phyloP scores from a whole-genome alignment of 2,113 vertebrate genomes.

The Naja naja region DNA sequence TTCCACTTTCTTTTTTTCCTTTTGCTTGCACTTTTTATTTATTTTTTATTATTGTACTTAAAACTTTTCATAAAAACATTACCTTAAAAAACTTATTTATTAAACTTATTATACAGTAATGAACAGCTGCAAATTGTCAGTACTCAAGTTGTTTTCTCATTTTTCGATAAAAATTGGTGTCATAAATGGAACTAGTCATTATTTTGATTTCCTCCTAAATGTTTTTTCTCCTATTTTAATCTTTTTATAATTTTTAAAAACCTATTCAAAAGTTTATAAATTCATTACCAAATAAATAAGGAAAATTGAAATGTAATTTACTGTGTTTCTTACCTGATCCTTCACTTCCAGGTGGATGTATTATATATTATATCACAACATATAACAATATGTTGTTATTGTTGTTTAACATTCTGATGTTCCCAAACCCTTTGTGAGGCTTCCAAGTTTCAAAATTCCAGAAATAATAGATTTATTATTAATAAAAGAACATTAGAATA shows the following conservation, averaged over 20 bases:
- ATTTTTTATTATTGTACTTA: background rate
- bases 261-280: background rate
- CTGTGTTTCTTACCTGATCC: background rate
- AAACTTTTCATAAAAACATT: background rate
- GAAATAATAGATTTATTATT: constrained; percentile 50
- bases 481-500: constrained; percentile 17
- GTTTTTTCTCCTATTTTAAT: background rate
- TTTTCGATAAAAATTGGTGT: background rate
- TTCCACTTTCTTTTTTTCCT: too few species aligned
- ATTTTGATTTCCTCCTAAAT: background rate
- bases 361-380: background rate
- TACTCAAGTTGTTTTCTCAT: background rate
- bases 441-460: constrained; percentile 16
- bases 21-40: background rate
- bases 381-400: background rate
- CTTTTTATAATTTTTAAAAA: background rate
- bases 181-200: background rate
- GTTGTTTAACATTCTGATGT: background rate
- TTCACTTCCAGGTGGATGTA: background rate
- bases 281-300: background rate
- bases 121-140: background rate
- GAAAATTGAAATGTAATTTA: background rate
- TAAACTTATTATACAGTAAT: background rate
- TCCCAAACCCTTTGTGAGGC: background rate
- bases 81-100: background rate